Evolutionary conservation across 2,797 vertebrate genomes (phyloP).

Genomic region (Acridotheres tristis): DNA sequence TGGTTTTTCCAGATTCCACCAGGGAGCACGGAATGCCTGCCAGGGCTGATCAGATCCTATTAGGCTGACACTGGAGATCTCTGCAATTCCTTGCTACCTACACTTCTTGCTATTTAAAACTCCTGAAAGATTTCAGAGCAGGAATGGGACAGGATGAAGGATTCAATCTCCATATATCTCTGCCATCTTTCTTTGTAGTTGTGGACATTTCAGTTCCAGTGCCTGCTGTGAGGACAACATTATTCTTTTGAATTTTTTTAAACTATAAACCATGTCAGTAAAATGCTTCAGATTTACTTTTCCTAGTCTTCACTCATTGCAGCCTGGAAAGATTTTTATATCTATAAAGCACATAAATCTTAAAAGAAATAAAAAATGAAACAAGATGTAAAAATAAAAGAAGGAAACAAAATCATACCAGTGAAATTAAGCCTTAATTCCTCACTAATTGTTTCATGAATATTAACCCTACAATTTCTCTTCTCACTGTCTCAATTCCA

Average conservation of each 20-base stretch:
- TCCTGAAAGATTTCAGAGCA: background rate
- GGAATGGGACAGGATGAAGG: background rate
- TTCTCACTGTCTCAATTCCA: background rate
- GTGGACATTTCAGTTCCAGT: background rate
- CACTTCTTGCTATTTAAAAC: background rate
- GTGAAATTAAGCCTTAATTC: background rate
- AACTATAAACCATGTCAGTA: background rate
- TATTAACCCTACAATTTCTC: rapidly evolving
- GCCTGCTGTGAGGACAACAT: background rate
- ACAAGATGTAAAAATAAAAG: background rate
- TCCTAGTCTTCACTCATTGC: background rate
- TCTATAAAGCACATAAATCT: background rate
- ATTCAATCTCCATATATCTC: background rate
- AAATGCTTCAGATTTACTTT: background rate
- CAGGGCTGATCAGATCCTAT: background rate
- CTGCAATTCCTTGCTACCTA: background rate
- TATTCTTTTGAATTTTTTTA: background rate
- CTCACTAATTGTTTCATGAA: background rate
- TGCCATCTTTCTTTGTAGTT: background rate
- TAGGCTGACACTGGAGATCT: background rate
- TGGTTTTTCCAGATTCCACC: slow-evolving; percentile 18
- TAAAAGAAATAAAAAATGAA: background rate
- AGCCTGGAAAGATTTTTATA: background rate
- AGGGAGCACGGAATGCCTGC: background rate
- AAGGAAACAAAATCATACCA: background rate